phyloP scores from a whole-genome alignment of 2,888 invertebrate genomes.

The Xylota sylvarum region DNA sequence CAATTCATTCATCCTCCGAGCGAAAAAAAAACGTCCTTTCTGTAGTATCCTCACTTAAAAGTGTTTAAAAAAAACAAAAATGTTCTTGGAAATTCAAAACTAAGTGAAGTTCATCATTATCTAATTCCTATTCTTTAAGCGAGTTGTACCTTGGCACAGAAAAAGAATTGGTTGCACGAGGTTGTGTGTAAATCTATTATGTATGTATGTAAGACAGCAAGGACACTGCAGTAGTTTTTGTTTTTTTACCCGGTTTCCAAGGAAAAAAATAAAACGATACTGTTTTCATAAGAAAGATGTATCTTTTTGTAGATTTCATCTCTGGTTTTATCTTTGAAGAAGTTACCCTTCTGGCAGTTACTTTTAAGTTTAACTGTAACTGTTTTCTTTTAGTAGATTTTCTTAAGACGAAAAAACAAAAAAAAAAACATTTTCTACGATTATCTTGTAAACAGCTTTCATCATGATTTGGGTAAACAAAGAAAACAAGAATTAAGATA shows the following conservation, averaged over 20 bases:
- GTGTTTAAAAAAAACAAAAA: constrained; percentile 24
- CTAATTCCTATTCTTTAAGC: constrained; percentile 44
- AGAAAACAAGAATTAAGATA: constrained; percentile 16
- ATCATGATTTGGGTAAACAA: constrained; percentile 14
- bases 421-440: not conserved
- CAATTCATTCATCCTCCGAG: constrained; percentile 47
- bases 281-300: constrained; percentile 23
- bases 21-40: not conserved
- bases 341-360: not conserved
- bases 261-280: not conserved
- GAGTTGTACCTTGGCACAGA: constrained; percentile 16
- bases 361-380: not conserved
- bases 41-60: not conserved
- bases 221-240: constrained; percentile 10
- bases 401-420: not conserved
- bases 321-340: not conserved
- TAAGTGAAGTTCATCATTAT: constrained; percentile 46
- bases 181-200: constrained; percentile 12
- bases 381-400: constrained; percentile 10
- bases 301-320: constrained; percentile 16
- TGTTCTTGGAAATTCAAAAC: constrained; percentile 22
- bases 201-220: constrained; percentile 4
- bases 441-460: constrained; percentile 1
- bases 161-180: constrained; percentile 5
- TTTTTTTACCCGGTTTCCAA: not conserved